These are phyloP conservation scores for Campoplex nolae DNA, from an alignment of 2,888 invertebrate genomes.

Conservation along the genomic window DNA sequence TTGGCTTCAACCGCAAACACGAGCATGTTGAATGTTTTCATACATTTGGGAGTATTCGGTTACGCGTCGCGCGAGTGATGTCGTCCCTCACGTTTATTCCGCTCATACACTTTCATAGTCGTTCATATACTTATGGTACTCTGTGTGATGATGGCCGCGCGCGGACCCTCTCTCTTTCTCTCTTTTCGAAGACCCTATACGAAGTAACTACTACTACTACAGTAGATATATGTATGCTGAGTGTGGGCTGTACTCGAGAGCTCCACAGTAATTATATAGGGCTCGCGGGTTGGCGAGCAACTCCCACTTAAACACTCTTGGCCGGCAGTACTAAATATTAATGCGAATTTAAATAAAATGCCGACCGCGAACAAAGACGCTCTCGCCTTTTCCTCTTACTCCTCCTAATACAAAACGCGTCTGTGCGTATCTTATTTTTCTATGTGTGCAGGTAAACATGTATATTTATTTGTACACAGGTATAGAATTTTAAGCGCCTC, in stretches of 20 bases:
- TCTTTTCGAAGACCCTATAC: slow-evolving; percentile 6
- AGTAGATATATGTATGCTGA: slow-evolving; percentile 40
- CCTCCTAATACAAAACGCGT: slow-evolving; percentile 8
- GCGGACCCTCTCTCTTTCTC: slow-evolving; percentile 14
- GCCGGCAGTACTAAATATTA: slow-evolving; percentile 81
- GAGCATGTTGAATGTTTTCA: slow-evolving; percentile 14
- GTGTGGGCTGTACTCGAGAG: slow-evolving; percentile 75
- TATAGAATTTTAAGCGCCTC: slow-evolving; percentile 32
- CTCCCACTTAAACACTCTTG: slow-evolving; percentile 81
- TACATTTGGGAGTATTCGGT: slow-evolving; percentile 66
- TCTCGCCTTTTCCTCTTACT: slow-evolving; percentile 60
- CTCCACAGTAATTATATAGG: slow-evolving; percentile 80
- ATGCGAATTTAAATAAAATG: slow-evolving; percentile 82
- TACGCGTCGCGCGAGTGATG: slow-evolving; percentile 65
- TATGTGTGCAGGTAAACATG: neutral
- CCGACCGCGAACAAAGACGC: slow-evolving; percentile 74
- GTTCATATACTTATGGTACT: slow-evolving; percentile 37
- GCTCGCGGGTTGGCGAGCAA: slow-evolving; percentile 76
- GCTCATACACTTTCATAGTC: slow-evolving; percentile 18
- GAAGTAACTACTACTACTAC: slow-evolving; percentile 23
- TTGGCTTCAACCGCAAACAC: slow-evolving; percentile 26
- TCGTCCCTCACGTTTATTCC: neutral
- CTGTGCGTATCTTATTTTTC: neutral
- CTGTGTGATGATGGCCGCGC: slow-evolving; percentile 29
- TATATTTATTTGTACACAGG: slow-evolving; percentile 13